phyloP scores from a whole-genome alignment of 2,888 invertebrate genomes.

The Idaea aversata region DNA sequence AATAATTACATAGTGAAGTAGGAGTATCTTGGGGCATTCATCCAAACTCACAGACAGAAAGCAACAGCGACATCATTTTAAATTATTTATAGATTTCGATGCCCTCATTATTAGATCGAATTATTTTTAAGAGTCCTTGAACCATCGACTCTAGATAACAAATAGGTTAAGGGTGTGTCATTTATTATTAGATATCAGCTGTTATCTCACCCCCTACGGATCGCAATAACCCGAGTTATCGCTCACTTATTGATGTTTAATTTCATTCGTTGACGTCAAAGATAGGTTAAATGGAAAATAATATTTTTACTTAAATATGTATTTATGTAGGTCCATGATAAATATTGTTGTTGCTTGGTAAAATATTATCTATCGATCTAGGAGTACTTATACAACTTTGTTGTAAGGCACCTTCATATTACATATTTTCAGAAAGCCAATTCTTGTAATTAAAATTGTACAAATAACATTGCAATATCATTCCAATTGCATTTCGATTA shows the following conservation, averaged over 20 bases:
- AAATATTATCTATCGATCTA: conserved; percentile 5
- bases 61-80: too few species aligned
- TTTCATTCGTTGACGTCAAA: conserved; percentile 21
- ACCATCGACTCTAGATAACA: conserved; percentile 15
- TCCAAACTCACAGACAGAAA: too few species aligned
- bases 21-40: too few species aligned
- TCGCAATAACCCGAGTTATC: conserved; percentile 27
- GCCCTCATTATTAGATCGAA: neutral
- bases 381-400: too few species aligned
- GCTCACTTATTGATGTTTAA: conserved; percentile 11
- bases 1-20: too few species aligned
- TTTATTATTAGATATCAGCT: conserved; percentile 30
- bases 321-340: conserved; percentile 15
- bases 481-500: too few species aligned
- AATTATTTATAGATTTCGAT: too few species aligned
- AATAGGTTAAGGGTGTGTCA: conserved; percentile 35
- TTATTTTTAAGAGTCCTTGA: neutral
- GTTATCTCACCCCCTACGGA: conserved; percentile 41
- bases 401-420: too few species aligned
- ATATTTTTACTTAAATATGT: neutral
- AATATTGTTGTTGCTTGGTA: conserved; percentile 17
- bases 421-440: too few species aligned
- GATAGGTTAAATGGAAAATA: conserved; percentile 3
- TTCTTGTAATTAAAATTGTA: too few species aligned
- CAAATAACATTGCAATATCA: too few species aligned